Conservation (phyloP, 2,797 vertebrate genomes). For the Poeciliopsis presidionis region DNA sequence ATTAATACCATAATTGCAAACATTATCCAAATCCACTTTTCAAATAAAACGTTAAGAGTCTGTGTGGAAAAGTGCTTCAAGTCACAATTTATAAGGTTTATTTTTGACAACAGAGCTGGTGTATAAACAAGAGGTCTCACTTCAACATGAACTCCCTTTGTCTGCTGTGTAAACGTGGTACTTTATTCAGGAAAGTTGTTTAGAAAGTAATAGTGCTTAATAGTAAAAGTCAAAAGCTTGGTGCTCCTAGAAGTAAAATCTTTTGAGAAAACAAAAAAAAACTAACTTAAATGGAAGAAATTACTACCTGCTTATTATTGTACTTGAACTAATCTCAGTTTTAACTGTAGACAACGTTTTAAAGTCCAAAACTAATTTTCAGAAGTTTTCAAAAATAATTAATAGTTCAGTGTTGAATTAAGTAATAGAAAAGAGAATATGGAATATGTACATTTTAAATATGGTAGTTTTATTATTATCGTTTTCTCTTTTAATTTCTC, state of each 20-base stretch:
- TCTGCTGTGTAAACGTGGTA: no score
- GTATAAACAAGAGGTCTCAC: no score
- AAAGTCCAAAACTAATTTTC: background rate
- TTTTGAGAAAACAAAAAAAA: no score
- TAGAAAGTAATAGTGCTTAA: no score
- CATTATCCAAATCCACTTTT: background rate
- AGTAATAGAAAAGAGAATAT: background rate
- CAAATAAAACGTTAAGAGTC: background rate
- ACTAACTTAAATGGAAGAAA: no score
- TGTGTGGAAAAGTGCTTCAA: no score
- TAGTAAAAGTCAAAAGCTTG: no score
- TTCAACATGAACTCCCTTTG: no score
- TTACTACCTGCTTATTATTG: background rate
- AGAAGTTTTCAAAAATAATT: background rate
- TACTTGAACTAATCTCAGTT: background rate
- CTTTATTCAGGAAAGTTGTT: no score
- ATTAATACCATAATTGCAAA: background rate
- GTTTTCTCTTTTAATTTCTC: background rate
- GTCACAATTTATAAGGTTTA: background rate
- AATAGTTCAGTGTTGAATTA: background rate
- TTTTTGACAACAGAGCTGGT: no score
- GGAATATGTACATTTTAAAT: background rate
- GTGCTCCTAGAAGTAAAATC: no score
- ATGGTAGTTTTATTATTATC: background rate
- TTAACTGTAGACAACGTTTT: background rate